phyloP scores from a whole-genome alignment of 2,797 vertebrate genomes.

The Phalanger gymnotis region DNA sequence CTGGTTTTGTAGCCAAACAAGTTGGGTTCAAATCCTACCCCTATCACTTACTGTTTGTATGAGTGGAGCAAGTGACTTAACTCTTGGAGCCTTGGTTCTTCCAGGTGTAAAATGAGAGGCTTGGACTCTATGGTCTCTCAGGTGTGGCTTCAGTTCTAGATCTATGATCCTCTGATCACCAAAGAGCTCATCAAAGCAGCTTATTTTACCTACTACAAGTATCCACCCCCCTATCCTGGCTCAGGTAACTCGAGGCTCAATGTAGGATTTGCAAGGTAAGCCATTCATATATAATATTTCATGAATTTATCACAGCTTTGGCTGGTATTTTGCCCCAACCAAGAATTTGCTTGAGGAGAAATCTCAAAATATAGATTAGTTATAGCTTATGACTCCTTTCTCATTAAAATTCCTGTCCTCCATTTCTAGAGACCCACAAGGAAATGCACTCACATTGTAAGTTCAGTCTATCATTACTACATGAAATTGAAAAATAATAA shows the following conservation, averaged over 20 bases:
- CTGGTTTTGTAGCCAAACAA: neutral
- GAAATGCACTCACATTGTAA: neutral
- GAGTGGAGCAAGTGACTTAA: neutral
- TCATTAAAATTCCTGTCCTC: neutral
- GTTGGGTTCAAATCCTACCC: neutral
- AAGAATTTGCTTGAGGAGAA: neutral
- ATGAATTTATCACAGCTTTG: neutral
- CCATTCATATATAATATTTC: neutral
- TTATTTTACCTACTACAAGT: neutral
- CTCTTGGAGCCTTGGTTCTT: neutral
- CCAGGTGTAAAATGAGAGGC: neutral
- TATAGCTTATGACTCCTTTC: neutral
- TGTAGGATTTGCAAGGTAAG: neutral
- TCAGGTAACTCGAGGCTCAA: neutral
- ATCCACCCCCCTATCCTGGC: neutral
- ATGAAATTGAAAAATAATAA: neutral
- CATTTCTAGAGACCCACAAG: neutral
- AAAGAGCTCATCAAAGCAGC: neutral
- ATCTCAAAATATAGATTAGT: neutral
- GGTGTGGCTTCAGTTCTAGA: neutral
- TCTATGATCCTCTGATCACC: neutral
- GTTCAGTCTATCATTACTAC: neutral
- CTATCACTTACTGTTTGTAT: neutral
- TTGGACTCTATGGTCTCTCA: neutral
- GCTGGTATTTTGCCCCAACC: neutral